A percentile compares a stretch with the other conserved stretches of the same genome.
phyloP scores from a whole-genome alignment of 2,797 vertebrate species.

The Xenentodon cancila region DNA sequence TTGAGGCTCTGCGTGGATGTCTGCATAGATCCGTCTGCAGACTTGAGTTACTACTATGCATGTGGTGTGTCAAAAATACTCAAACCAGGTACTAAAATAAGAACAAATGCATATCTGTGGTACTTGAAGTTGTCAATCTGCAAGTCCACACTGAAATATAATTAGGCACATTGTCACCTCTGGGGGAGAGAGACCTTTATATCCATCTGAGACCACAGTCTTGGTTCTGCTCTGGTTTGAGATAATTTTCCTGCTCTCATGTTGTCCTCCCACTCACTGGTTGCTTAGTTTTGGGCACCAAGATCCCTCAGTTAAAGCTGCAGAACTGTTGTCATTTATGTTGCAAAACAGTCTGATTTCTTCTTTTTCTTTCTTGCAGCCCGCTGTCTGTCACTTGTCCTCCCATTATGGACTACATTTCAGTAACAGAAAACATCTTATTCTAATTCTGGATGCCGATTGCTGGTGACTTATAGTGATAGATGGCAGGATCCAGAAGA shows the following conservation, averaged over 20 bases:
- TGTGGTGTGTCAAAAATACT: too few species aligned
- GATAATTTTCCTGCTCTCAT: not conserved
- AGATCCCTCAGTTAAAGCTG: not conserved
- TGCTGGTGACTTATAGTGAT: conserved; percentile 6
- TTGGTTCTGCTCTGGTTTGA: too few species aligned
- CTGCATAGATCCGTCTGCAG: not conserved
- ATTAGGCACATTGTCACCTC: not conserved
- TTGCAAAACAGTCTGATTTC: not conserved
- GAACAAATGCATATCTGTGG: not conserved
- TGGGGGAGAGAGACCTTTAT: not conserved
- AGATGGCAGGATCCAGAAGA: conserved; percentile 20
- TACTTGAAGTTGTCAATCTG: not conserved
- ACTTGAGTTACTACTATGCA: not conserved
- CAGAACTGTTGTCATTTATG: too few species aligned
- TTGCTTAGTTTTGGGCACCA: not conserved
- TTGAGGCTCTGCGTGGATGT: not conserved
- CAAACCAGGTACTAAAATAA: not conserved
- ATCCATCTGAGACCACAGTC: not conserved
- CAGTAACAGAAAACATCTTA: conserved; percentile 7
- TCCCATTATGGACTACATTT: conserved; percentile 18
- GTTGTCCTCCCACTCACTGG: not conserved
- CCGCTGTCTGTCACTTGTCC: conserved; percentile 2
- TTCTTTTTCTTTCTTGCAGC: conserved; percentile 18
- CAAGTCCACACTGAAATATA: not conserved
- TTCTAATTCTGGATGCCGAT: conserved; percentile 14